phyloP scores from a whole-genome alignment of 1,140 invertebrate species.

The Drosophila varians region DNA sequence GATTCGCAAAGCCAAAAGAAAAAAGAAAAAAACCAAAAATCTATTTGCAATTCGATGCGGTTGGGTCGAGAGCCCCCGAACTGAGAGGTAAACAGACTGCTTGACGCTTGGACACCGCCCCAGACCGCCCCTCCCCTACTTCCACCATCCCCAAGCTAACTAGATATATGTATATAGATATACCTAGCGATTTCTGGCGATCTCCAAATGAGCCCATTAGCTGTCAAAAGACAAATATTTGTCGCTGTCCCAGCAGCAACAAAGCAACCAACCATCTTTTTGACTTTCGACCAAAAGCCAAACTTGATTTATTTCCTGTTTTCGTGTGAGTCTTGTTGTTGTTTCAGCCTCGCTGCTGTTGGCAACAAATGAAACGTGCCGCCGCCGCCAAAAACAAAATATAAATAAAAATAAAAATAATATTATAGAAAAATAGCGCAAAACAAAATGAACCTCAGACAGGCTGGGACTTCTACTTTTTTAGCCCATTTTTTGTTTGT shows the following conservation, averaged over 20 bases:
- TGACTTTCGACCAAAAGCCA: conserved; percentile 60
- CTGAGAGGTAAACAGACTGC: conserved; percentile 59
- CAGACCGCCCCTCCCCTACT: conserved; percentile 11
- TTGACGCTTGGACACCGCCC: conserved; percentile 50
- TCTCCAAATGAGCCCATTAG: conserved; percentile 75
- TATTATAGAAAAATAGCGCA: conserved; percentile 23
- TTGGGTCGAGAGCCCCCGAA: neutral
- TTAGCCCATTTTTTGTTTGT: conserved; percentile 13
- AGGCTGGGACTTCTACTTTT: conserved; percentile 28
- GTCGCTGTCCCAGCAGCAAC: conserved; percentile 57
- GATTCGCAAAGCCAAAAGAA: too few species aligned
- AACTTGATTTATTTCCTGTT: conserved; percentile 80
- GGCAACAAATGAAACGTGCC: conserved; percentile 69
- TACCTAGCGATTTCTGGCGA: conserved; percentile 19
- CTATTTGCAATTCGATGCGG: conserved; percentile 12
- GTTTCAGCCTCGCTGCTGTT: conserved; percentile 14
- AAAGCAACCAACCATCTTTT: conserved; percentile 3
- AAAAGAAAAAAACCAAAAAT: conserved; percentile 12
- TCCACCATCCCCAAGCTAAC: too few species aligned
- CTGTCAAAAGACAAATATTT: conserved; percentile 79
- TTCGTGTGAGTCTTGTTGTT: conserved; percentile 13
- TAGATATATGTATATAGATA: neutral
- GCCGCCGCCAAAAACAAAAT: conserved; percentile 19
- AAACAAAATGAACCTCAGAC: conserved; percentile 41
- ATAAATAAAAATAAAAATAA: conserved; percentile 7